These are phyloP conservation scores for Charadrius vociferus DNA, from an alignment of 2,113 vertebrate species.

Conservation along the genomic window DNA sequence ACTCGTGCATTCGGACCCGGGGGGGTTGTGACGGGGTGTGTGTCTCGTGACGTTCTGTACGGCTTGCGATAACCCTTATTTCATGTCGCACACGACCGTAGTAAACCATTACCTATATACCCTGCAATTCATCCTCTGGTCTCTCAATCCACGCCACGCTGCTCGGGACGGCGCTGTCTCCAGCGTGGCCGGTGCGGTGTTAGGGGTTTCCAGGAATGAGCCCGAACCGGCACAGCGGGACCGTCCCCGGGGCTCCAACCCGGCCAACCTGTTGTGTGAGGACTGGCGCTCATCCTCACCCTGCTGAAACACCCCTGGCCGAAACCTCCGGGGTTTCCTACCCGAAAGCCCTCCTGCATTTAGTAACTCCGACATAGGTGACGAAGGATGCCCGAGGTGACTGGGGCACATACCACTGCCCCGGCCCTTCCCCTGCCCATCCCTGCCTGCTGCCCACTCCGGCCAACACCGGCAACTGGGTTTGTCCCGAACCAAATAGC, in stretches of 20 bases:
- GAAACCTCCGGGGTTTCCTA: background rate
- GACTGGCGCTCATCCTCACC: accelerated
- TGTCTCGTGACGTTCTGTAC: background rate
- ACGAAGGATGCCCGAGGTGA: background rate
- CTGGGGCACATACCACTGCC: background rate
- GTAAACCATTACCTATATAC: background rate
- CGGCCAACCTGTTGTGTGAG: background rate
- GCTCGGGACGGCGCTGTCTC: background rate
- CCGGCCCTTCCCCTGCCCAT: accelerated
- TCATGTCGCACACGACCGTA: background rate
- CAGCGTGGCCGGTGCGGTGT: accelerated
- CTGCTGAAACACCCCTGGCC: background rate
- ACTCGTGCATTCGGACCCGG: accelerated
- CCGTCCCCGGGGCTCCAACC: background rate
- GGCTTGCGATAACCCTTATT: background rate
- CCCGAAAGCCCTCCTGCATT: background rate
- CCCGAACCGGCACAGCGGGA: background rate
- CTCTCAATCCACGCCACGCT: background rate
- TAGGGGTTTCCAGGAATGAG: constrained; percentile 18
- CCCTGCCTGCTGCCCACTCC: background rate
- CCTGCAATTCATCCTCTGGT: background rate
- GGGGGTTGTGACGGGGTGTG: background rate
- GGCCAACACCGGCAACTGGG: background rate
- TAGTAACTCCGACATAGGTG: background rate
- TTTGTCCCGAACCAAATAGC: background rate